Base-by-base conservation (phyloP, 2,113 vertebrate genomes). In the Electrona antarctica region DNA sequence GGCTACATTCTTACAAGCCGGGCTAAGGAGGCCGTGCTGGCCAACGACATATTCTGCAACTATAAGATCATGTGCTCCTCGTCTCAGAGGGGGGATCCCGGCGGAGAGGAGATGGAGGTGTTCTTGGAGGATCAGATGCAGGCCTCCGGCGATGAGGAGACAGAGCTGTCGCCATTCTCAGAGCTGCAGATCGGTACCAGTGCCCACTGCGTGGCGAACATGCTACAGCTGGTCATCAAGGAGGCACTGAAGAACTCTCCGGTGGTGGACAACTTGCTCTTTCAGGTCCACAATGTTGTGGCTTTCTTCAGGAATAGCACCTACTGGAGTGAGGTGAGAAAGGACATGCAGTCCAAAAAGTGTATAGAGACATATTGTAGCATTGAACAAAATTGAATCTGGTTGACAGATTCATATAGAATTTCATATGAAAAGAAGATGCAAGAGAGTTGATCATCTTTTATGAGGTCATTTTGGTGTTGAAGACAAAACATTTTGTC, bases 171-270 rank as follows among this genome's bases (percentile, higher is more conserved):
- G 1, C 84, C 81, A 0, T 91, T 91, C 76, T 87, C 88, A 3
- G 85, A 90, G 46, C 64, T 93, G 29, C 84, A 90, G 11, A 84
- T 89, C 1, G 92, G 92, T 6, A 89, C 82, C 4, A 77, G 50
- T 7, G 69, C 65, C n/a, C 60, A 48, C 33, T 94, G 93, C 73
- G 67, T 91, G 10, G 83, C 79, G 33, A 78, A 51, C 47, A 75
- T 62, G 5, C 64, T 94, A 68, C 90, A 93, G 71, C 78, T 76
- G 21, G 92, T 93, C 21, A 93, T 94, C 60, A 89, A 85, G 49
- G 91, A 93, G 50, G 92, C 93, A 0, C 76, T 94, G 60, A 93
- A 91, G 82, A 88, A 79, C 68, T 94, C 92, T 11, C 82, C 90
- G 33, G 90, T 91, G 9, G 92, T 92, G 51, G 90, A 92, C 71